Evolutionary conservation across 2,113 vertebrate species (phyloP).

Genomic region (Embiotoca jacksoni): DNA sequence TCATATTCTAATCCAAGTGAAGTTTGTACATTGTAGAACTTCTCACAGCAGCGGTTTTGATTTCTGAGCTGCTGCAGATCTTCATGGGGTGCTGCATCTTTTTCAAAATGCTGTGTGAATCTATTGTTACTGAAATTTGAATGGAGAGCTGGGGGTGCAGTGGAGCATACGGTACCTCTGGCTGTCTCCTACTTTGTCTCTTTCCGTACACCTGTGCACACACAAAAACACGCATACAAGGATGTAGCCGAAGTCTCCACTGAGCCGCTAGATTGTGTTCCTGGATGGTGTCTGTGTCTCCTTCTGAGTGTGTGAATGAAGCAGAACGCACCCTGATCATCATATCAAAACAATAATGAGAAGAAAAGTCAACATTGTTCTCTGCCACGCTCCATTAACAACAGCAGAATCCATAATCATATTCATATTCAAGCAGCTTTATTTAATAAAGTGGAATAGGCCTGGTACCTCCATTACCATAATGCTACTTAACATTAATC

Average conservation of each 20-base stretch:
- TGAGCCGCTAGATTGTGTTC: constrained; percentile 49
- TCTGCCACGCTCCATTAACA: constrained; percentile 80
- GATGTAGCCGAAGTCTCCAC: constrained; percentile 30
- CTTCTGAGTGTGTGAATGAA: constrained; percentile 5
- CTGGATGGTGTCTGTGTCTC: constrained; percentile 12
- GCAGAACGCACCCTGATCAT: constrained; percentile 61
- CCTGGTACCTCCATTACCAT: constrained; percentile 82
- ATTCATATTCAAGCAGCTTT: constrained; percentile 86
- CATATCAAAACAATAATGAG: constrained; percentile 81
- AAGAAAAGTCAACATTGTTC: constrained; percentile 80
- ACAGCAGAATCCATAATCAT: constrained; percentile 75
- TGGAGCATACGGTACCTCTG: constrained; percentile 46
- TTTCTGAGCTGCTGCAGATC: constrained; percentile 52
- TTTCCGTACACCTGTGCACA: constrained; percentile 6
- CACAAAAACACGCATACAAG: constrained; percentile 10
- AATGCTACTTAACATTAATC: constrained; percentile 87
- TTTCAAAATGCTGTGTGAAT: constrained; percentile 56
- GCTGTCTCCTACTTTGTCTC: constrained; percentile 48
- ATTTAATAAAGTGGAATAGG: constrained; percentile 88
- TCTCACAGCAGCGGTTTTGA: constrained; percentile 55
- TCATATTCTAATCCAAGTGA: constrained; percentile 47
- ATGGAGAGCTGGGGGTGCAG: constrained; percentile 26
- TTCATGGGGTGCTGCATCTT: constrained; percentile 43
- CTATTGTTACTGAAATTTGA: constrained; percentile 52
- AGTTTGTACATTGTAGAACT: constrained; percentile 52